A percentile compares a stretch with the other conserved stretches of the same genome.
These are phyloP conservation scores for Pristionchus fissidentatus DNA, from an alignment of 2,888 invertebrate species.

Conservation along the genomic window DNA sequence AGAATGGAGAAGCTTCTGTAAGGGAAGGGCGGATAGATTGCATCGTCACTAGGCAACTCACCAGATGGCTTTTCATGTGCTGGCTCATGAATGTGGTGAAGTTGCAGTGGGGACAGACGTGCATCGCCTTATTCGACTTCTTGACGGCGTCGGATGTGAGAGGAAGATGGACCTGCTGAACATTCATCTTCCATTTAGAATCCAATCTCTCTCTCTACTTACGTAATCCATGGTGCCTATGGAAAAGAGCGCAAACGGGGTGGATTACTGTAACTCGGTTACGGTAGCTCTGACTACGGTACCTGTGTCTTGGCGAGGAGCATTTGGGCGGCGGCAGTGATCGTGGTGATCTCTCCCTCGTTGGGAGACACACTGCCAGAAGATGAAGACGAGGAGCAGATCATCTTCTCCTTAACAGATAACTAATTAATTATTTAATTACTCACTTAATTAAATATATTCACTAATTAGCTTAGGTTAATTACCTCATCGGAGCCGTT, in stretches of 20 bases:
- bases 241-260: neutral
- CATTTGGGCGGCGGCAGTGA: neutral
- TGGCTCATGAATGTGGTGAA: conserved; percentile 75
- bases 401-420: conserved; percentile 42
- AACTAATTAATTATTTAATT: neutral
- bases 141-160: conserved; percentile 27
- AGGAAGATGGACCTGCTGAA: conserved; percentile 27
- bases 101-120: conserved; percentile 75
- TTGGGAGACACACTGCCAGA: conserved; percentile 44
- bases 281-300: neutral
- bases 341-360: conserved; percentile 47
- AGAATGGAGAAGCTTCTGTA: too few relatives aligned
- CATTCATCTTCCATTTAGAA: neutral
- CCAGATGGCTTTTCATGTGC: conserved; percentile 75
- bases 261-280: neutral
- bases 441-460: neutral
- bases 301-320: conserved; percentile 28
- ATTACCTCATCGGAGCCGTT: conserved; percentile 36
- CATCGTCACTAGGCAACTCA: too few relatives aligned
- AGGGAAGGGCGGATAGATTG: too few relatives aligned
- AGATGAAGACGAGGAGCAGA: conserved; percentile 47
- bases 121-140: conserved; percentile 57
- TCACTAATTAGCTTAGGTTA: neutral
- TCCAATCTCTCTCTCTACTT: neutral
- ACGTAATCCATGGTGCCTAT: neutral